Percentiles rank a stretch among this genome's conserved stretches.
Conservation (phyloP, 2,113 vertebrate genomes). For the Aspidoscelis tigris region DNA sequence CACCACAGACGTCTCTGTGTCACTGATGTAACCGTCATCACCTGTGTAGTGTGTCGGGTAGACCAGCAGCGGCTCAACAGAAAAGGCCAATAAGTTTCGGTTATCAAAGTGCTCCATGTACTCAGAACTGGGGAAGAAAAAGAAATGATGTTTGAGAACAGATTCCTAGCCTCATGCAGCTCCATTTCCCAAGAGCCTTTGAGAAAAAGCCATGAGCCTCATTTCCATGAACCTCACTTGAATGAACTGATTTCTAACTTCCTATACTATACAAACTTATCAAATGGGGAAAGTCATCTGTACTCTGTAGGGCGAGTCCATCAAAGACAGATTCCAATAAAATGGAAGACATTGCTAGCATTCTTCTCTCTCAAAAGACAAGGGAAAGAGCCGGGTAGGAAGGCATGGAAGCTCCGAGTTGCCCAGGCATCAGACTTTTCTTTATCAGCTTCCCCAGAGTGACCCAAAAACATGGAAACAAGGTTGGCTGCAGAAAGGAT, state of each 20-base stretch:
- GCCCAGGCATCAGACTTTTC: too few relatives aligned
- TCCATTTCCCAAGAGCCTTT: not conserved
- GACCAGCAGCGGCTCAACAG: slow-evolving; percentile 88
- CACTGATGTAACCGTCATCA: slow-evolving; percentile 89
- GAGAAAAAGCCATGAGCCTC: not conserved
- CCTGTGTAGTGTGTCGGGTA: slow-evolving; percentile 93
- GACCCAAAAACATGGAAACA: too few relatives aligned
- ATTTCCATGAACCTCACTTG: not conserved
- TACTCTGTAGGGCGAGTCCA: too few relatives aligned
- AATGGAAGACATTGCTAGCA: not conserved
- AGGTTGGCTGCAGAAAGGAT: too few relatives aligned
- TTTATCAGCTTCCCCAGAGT: too few relatives aligned
- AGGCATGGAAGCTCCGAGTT: too few relatives aligned
- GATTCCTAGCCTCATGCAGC: not conserved
- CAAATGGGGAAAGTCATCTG: not conserved
- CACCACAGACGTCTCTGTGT: slow-evolving; percentile 92
- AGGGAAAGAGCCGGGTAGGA: too few relatives aligned
- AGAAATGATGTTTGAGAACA: not conserved
- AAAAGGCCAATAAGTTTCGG: slow-evolving; percentile 87
- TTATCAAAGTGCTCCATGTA: slow-evolving; percentile 87
- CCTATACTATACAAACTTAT: not conserved
- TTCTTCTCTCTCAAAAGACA: too few relatives aligned
- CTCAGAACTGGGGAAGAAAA: slow-evolving; percentile 74
- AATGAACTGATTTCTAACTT: not conserved
- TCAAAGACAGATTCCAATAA: not conserved